Percentiles rank a stretch among this genome's conserved stretches.
phyloP scores from a whole-genome alignment of 2,797 vertebrate genomes.

The Potorous gilbertii region DNA sequence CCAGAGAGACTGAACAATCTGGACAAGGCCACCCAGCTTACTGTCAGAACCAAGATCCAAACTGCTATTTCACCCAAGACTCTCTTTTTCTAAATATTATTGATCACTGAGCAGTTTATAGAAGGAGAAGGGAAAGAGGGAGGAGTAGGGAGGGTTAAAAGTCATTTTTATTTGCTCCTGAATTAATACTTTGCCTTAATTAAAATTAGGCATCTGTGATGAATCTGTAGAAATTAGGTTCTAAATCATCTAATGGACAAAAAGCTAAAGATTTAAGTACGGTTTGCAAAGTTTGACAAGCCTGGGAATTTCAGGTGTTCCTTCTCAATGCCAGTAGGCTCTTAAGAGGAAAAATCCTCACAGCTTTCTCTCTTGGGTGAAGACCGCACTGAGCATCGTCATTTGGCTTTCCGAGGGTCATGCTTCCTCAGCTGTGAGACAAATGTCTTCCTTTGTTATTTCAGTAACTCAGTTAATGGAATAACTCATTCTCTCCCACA shows the following conservation, averaged over 20 bases:
- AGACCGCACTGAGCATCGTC: neutral
- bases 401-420: constrained; percentile 37
- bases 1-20: neutral
- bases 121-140: neutral
- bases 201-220: constrained; percentile 36
- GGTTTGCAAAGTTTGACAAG: neutral
- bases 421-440: constrained; percentile 60
- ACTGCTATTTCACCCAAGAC: no score
- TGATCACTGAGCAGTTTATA: neutral
- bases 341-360: neutral
- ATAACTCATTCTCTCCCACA: constrained; percentile 43
- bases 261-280: constrained; percentile 28
- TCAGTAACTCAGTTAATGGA: constrained; percentile 63
- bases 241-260: constrained; percentile 51
- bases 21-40: rapidly evolving
- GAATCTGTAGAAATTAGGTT: constrained; percentile 46
- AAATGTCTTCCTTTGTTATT: constrained; percentile 43
- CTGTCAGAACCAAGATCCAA: neutral
- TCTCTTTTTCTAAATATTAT: neutral
- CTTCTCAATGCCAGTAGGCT: constrained; percentile 10
- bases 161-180: constrained; percentile 39
- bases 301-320: constrained; percentile 18
- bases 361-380: neutral
- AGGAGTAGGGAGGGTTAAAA: neutral
- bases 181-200: constrained; percentile 27